phyloP scores from a whole-genome alignment of 2,113 vertebrate species.

The Eulemur rufifrons region DNA sequence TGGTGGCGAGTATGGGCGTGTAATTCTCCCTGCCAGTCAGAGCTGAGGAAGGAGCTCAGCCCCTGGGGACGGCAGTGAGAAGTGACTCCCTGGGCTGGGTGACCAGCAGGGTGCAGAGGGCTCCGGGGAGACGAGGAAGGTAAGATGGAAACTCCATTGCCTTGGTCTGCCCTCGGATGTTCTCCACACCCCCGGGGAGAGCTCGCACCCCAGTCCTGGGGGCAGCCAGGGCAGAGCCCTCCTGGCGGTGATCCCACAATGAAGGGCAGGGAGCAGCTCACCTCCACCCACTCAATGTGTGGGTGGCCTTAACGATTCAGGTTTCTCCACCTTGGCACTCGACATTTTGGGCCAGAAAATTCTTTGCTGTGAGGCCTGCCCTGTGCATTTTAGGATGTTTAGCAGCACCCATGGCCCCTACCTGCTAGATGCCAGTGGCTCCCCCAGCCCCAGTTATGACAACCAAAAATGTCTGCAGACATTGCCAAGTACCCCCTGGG shows the following conservation, averaged over 20 bases:
- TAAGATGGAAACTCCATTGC: too few relatives aligned
- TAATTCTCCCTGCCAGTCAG: neutral
- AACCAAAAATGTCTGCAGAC: neutral
- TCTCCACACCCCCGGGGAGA: neutral
- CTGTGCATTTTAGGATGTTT: fast-evolving
- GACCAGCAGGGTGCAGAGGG: fast-evolving
- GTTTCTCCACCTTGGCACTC: neutral
- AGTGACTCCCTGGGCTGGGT: neutral
- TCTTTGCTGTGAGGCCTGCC: neutral
- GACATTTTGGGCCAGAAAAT: neutral
- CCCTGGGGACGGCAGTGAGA: neutral
- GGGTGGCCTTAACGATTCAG: neutral
- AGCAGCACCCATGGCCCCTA: neutral
- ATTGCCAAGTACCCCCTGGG: neutral
- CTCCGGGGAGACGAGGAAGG: neutral
- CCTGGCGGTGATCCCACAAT: fast-evolving
- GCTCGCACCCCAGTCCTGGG: neutral
- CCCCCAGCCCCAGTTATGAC: neutral
- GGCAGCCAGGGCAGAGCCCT: neutral
- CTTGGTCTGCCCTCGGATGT: neutral
- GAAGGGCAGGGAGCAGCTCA: neutral
- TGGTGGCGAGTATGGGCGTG: fast-evolving
- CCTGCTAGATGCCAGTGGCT: neutral
- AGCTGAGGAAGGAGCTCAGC: neutral
- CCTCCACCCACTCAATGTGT: neutral